Conservation (phyloP, 2,888 invertebrate genomes). For the Epistrophella euchroma region DNA sequence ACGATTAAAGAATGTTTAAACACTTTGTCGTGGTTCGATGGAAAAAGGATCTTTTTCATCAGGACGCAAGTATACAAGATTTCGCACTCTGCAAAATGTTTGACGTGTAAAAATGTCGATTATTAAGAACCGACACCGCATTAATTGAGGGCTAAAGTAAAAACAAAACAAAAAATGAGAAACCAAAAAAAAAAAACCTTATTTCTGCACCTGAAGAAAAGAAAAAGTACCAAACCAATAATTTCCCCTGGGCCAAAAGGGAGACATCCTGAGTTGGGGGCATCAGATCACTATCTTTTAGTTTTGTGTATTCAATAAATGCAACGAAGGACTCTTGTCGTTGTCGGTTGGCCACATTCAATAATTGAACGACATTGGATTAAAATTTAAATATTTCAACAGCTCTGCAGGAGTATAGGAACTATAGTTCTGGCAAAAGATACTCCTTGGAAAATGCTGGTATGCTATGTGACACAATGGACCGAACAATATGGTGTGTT, state of each 20-base stretch:
- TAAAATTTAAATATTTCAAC: slow-evolving; percentile 76
- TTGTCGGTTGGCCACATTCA: slow-evolving; percentile 68
- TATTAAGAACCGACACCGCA: slow-evolving; percentile 60
- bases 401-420: slow-evolving; percentile 50
- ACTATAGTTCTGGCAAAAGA: background rate
- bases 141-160: slow-evolving; percentile 55
- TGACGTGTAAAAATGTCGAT: slow-evolving; percentile 53
- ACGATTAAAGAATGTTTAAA: slow-evolving; percentile 64
- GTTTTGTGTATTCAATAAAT: slow-evolving; percentile 10
- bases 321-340: slow-evolving; percentile 64
- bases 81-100: slow-evolving; percentile 48
- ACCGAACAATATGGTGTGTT: slow-evolving; percentile 35
- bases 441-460: background rate
- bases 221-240: slow-evolving; percentile 56
- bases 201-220: slow-evolving; percentile 15
- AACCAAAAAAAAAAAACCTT: slow-evolving; percentile 18
- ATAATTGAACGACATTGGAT: slow-evolving; percentile 75
- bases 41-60: slow-evolving; percentile 1
- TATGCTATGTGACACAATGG: slow-evolving; percentile 54
- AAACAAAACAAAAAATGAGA: background rate
- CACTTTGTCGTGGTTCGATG: slow-evolving; percentile 35
- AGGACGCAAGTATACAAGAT: slow-evolving; percentile 4
- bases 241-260: slow-evolving; percentile 68
- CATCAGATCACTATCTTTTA: slow-evolving; percentile 24
- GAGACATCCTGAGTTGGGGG: slow-evolving; percentile 34